A percentile compares a stretch with the other conserved stretches of the same genome.
Evolutionary conservation across 2,113 vertebrate species (phyloP).

Genomic region (Protomyctophum bolini): DNA sequence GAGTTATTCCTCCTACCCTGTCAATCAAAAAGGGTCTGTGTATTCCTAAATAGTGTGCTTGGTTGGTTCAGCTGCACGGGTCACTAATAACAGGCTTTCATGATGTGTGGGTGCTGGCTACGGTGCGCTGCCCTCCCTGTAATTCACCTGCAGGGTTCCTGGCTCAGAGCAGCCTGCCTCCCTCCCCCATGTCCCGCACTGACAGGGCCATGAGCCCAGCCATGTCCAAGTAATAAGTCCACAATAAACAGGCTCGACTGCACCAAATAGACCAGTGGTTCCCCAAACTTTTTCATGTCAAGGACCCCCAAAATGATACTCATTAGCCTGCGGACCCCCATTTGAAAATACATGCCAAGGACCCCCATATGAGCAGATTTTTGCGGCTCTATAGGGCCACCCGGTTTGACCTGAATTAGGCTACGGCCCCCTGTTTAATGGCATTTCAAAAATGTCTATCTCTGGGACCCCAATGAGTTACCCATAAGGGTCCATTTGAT

Average conservation of each 20-base stretch:
- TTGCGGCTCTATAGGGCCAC: no score
- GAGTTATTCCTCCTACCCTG: constrained; percentile 33
- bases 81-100: constrained; percentile 52
- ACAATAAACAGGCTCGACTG: constrained; percentile 54
- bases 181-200: constrained; percentile 12
- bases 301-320: no score
- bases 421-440: no score
- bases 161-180: constrained; percentile 20
- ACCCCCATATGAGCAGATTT: no score
- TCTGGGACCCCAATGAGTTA: no score
- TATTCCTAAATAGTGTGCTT: constrained; percentile 34
- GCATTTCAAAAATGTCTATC: no score
- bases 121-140: constrained; percentile 30
- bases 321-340: no score
- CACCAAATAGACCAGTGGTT: no score
- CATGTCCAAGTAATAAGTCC: constrained; percentile 35
- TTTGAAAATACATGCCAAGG: no score
- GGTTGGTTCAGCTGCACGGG: constrained; percentile 32
- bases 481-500: no score
- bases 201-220: constrained; percentile 60
- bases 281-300: no score
- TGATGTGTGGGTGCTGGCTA: constrained; percentile 31
- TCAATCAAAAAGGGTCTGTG: constrained; percentile 46
- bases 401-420: no score
- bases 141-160: constrained; percentile 42